Conservation (phyloP, 1,140 invertebrate genomes). For the Brachionus calyciflorus region DNA sequence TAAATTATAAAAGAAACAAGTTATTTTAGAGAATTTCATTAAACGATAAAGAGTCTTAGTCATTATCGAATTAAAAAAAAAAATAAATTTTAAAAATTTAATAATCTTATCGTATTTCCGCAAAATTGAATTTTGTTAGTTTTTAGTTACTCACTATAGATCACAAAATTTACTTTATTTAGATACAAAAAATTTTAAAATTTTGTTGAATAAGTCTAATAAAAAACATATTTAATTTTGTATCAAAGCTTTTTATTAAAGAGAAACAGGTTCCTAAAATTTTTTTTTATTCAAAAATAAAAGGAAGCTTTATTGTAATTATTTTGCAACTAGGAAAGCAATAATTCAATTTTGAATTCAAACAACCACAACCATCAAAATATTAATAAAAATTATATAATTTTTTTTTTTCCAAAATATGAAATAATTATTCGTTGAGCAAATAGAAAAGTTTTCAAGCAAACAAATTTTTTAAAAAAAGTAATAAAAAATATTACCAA, state of each 20-base stretch:
- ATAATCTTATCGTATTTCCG: slow-evolving; percentile 36
- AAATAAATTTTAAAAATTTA: background rate
- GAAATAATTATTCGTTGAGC: background rate
- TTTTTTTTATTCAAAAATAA: background rate
- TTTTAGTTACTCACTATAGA: too few species aligned
- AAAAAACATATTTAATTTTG: background rate
- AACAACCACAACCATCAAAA: too few species aligned
- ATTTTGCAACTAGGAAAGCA: slow-evolving; percentile 5
- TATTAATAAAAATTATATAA: too few species aligned
- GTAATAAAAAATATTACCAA: too few species aligned
- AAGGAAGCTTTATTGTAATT: slow-evolving; percentile 3
- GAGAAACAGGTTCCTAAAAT: background rate
- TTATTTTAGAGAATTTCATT: too few species aligned
- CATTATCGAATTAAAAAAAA: slow-evolving; percentile 5
- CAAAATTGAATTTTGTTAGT: slow-evolving; percentile 22
- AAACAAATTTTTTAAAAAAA: too few species aligned
- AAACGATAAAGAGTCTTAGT: too few species aligned
- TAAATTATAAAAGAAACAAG: too few species aligned
- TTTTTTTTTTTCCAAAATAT: too few species aligned
- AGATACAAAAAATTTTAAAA: too few species aligned
- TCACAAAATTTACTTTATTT: too few species aligned
- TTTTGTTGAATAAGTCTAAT: too few species aligned
- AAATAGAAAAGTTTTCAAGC: background rate
- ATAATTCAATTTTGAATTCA: background rate
- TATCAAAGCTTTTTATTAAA: background rate